Conservation (phyloP, 2,113 vertebrate species). For the Glaucidium brasilianum region DNA sequence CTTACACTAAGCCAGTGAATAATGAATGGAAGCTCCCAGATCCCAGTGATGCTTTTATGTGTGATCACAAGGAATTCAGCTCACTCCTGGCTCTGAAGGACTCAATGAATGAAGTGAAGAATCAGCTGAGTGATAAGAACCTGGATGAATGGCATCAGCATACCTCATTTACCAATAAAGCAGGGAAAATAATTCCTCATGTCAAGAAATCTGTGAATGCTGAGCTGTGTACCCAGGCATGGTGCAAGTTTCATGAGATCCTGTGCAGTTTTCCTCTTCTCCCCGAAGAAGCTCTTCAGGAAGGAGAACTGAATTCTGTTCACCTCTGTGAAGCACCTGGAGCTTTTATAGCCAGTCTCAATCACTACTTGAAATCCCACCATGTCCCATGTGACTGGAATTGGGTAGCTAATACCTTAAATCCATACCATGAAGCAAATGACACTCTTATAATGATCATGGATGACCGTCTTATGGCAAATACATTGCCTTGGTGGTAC, state of each 20-base stretch:
- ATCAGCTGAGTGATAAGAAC: slow-evolving; percentile 90
- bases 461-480: slow-evolving; percentile 92
- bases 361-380: slow-evolving; percentile 88
- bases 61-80: slow-evolving; percentile 64
- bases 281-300: slow-evolving; percentile 76
- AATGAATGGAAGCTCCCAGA: slow-evolving; percentile 83
- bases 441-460: slow-evolving; percentile 82
- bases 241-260: slow-evolving; percentile 96
- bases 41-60: slow-evolving; percentile 68
- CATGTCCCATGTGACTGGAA: slow-evolving; percentile 83
- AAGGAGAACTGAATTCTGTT: slow-evolving; percentile 82
- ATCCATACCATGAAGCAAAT: slow-evolving; percentile 92
- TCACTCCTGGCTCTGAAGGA: slow-evolving; percentile 82
- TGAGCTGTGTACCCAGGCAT: slow-evolving; percentile 93
- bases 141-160: slow-evolving; percentile 93
- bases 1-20: slow-evolving; percentile 77
- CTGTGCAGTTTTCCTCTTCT: slow-evolving; percentile 82
- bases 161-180: slow-evolving; percentile 91
- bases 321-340: slow-evolving; percentile 95
- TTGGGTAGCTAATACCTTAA: slow-evolving; percentile 91
- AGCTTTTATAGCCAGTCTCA: slow-evolving; percentile 90
- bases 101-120: slow-evolving; percentile 89
- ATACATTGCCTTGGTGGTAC: slow-evolving; percentile 89
- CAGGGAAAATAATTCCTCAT: slow-evolving; percentile 83
- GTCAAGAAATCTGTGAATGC: slow-evolving; percentile 84